These are phyloP conservation scores for Lomographa bimaculata DNA, from an alignment of 2,888 invertebrate species.

Conservation along the genomic window DNA sequence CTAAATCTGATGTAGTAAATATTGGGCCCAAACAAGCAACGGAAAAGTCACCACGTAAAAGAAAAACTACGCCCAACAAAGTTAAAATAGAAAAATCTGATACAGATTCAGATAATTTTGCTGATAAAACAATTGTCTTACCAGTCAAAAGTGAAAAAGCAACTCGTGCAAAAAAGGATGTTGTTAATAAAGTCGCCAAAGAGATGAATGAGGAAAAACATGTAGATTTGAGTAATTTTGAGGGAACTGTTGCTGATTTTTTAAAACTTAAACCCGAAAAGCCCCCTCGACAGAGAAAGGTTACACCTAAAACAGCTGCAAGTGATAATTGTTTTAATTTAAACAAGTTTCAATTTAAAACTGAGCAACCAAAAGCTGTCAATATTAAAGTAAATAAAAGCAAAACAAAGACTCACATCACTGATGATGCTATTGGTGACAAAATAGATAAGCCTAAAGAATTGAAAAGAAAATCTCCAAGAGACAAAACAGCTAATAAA, in stretches of 20 bases:
- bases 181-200: too few relatives aligned
- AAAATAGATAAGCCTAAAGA: conserved; percentile 27
- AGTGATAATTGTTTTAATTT: conserved; percentile 4
- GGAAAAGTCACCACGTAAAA: conserved; percentile 32
- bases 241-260: too few relatives aligned
- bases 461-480: conserved; percentile 42
- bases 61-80: conserved; percentile 20
- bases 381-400: conserved; percentile 14
- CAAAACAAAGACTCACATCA: conserved; percentile 17
- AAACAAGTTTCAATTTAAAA: conserved; percentile 9
- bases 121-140: conserved; percentile 20
- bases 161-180: too few relatives aligned
- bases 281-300: too few relatives aligned
- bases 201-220: too few relatives aligned
- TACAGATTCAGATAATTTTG: conserved; percentile 33
- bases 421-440: conserved; percentile 2
- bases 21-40: conserved; percentile 1
- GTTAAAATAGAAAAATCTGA: conserved; percentile 8
- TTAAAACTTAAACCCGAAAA: too few relatives aligned
- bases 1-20: conserved; percentile 16
- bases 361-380: conserved; percentile 1
- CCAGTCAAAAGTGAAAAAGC: conserved; percentile 6
- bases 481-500: conserved; percentile 27
- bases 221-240: too few relatives aligned
- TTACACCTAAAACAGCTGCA: conserved; percentile 24